Evolutionary conservation across 2,113 vertebrate species (phyloP).

Genomic region (Peromyscus californicus): DNA sequence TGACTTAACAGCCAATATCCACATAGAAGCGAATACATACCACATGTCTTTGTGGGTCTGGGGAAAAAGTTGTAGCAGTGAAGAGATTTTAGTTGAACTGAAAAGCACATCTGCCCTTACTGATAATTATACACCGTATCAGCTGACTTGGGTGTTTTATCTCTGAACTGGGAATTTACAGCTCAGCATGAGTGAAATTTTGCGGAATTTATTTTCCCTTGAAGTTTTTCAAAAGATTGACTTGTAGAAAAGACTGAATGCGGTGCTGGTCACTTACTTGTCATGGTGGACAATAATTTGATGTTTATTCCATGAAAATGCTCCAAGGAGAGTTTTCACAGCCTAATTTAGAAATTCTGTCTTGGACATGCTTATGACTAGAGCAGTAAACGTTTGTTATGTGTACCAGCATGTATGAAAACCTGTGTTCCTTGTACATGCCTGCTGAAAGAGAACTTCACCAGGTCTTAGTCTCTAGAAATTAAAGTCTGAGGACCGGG

Average conservation of each 20-base stretch:
- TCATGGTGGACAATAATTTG: not conserved
- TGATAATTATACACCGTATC: constrained; percentile 72
- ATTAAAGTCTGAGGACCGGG: constrained; percentile 86
- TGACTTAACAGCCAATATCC: not conserved
- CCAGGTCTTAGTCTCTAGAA: constrained; percentile 76
- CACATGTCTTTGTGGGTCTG: not conserved
- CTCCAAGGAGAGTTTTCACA: constrained; percentile 48
- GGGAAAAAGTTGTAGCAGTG: constrained; percentile 66
- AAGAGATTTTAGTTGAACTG: constrained; percentile 71
- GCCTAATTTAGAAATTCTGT: constrained; percentile 47
- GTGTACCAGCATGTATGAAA: constrained; percentile 85
- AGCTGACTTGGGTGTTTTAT: constrained; percentile 71
- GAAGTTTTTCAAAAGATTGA: constrained; percentile 33
- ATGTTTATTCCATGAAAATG: constrained; percentile 49
- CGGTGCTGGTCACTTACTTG: constrained; percentile 57
- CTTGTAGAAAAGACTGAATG: constrained; percentile 6
- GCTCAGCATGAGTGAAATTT: constrained; percentile 48
- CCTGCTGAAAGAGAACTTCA: constrained; percentile 83
- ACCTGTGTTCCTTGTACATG: constrained; percentile 86
- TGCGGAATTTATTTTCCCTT: constrained; percentile 60
- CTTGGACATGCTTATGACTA: constrained; percentile 71
- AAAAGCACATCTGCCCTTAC: constrained; percentile 58
- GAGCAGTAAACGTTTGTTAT: constrained; percentile 80
- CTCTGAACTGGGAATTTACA: constrained; percentile 76
- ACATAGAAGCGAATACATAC: not conserved